phyloP scores from a whole-genome alignment of 2,888 invertebrate species.

The Pachycephus smyrnensis region DNA sequence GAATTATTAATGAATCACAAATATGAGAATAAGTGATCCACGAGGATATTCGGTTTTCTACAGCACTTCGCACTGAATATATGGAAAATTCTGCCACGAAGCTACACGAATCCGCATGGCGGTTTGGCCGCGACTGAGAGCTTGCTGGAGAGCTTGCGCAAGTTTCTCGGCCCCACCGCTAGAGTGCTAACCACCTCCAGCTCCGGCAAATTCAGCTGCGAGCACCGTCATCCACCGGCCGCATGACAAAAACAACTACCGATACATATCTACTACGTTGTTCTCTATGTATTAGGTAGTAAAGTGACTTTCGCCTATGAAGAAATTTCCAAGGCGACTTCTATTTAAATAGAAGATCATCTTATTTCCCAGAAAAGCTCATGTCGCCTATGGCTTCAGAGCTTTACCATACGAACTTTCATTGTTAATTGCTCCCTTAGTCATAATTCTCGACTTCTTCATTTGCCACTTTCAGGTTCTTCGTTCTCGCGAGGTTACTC shows the following conservation, averaged over 20 bases:
- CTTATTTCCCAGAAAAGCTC: neutral
- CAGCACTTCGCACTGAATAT: neutral
- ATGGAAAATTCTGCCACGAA: neutral
- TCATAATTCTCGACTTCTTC: conserved; percentile 8
- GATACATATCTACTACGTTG: conserved; percentile 28
- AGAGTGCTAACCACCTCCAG: conserved; percentile 43
- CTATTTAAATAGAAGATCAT: conserved; percentile 33
- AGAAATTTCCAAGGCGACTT: conserved; percentile 31
- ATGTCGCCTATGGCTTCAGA: neutral
- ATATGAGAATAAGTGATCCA: neutral
- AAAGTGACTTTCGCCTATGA: conserved; percentile 27
- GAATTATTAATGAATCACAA: neutral
- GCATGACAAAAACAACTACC: conserved; percentile 15
- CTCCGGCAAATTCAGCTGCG: conserved; percentile 35
- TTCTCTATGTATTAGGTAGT: conserved; percentile 35
- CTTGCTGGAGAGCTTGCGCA: conserved; percentile 46
- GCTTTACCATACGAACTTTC: conserved; percentile 15
- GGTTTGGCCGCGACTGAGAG: conserved; percentile 59
- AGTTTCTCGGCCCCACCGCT: conserved; percentile 54
- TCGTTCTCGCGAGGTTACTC: neutral
- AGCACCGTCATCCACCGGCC: conserved; percentile 13
- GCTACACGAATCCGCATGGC: conserved; percentile 41
- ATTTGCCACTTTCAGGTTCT: neutral
- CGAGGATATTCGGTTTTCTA: neutral
- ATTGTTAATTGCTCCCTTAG: neutral